Evolutionary conservation across 2,113 vertebrate species (phyloP).

Genomic region (Gymnorhina tibicen): DNA sequence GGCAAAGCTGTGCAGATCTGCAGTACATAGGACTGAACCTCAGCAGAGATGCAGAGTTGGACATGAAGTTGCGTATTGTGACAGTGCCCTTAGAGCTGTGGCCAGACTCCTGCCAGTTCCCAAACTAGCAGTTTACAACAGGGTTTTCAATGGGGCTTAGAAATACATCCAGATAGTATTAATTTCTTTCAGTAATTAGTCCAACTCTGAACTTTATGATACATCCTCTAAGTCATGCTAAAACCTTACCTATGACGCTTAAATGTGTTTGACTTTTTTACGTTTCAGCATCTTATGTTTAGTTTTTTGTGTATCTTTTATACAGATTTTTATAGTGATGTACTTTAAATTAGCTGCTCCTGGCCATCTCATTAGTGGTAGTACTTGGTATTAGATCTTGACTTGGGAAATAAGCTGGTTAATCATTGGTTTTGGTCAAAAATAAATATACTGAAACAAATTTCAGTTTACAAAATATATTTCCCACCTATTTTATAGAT

Average conservation of each 20-base stretch:
- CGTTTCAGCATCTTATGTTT: neutral
- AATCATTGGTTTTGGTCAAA: neutral
- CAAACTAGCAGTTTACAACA: neutral
- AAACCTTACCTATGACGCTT: neutral
- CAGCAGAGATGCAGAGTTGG: neutral
- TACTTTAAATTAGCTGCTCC: neutral
- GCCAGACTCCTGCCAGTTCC: neutral
- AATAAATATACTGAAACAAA: neutral
- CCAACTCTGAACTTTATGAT: neutral
- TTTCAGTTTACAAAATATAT: neutral
- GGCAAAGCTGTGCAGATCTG: neutral
- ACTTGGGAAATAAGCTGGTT: neutral
- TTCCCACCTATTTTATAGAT: neutral
- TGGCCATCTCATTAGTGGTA: neutral
- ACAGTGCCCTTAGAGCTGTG: neutral
- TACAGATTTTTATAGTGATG: neutral
- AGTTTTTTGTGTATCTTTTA: conserved; percentile 31
- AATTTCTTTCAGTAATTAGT: neutral
- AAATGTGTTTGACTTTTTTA: neutral
- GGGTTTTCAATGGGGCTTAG: neutral
- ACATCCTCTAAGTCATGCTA: neutral
- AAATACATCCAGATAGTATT: neutral
- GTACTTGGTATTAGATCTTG: neutral
- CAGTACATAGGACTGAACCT: neutral
- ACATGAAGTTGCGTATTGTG: neutral